Evolutionary conservation across 2,113 vertebrate genomes (phyloP).

Genomic region (Rhegmatorhina hoffmannsi): DNA sequence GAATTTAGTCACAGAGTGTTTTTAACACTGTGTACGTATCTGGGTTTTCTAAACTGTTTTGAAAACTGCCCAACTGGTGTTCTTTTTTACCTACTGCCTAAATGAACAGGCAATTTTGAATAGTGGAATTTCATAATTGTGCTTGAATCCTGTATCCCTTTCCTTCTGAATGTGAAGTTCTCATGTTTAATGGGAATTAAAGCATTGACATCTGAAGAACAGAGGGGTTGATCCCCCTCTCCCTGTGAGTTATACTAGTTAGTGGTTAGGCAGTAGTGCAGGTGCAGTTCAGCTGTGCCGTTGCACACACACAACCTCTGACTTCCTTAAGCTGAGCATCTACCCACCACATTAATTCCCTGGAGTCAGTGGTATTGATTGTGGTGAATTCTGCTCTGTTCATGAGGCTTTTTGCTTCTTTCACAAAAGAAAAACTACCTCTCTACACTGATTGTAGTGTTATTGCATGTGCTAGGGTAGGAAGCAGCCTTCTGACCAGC

Average conservation of each 20-base stretch:
- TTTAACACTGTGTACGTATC: not conserved
- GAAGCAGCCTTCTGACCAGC: not conserved
- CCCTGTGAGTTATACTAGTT: not conserved
- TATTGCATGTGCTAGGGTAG: not conserved
- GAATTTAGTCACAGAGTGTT: not conserved
- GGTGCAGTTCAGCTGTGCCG: not conserved
- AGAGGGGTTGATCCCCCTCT: not conserved
- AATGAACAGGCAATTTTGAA: not conserved
- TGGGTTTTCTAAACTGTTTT: not conserved
- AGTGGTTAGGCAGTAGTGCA: not conserved
- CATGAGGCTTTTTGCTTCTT: not conserved
- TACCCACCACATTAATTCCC: not conserved
- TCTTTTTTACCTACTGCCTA: not conserved
- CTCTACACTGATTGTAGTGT: accelerated
- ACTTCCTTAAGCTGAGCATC: not conserved
- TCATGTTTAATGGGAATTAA: not conserved
- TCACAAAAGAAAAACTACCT: not conserved
- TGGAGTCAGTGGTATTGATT: not conserved
- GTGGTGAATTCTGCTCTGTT: not conserved
- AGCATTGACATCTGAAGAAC: not conserved
- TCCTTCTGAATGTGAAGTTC: not conserved
- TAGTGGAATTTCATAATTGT: not conserved
- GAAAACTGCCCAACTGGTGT: not conserved
- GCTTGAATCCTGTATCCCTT: not conserved
- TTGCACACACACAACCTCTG: not conserved